Base-by-base conservation (phyloP, 2,888 invertebrate species). In the Cosmia pyralina region DNA sequence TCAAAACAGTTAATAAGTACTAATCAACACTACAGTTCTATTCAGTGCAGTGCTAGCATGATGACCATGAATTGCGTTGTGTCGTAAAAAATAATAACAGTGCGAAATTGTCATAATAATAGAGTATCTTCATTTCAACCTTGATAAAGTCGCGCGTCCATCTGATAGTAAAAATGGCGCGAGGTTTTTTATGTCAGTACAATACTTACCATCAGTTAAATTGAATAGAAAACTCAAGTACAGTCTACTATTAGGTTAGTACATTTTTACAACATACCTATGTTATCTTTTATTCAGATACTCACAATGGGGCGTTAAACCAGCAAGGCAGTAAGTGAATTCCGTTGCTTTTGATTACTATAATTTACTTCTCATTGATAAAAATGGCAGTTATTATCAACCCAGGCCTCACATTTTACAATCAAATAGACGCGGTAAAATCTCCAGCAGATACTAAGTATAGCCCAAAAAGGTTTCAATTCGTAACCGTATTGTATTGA, bases 101-200 rank as follows among this genome's bases (percentile, higher is more conserved):
- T 89, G 89, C 88, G 80, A 87, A 88, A 87, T 88, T 82, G 84
- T 80, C 84, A 81, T 77, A 77, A 79, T 85, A 89, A 85, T 84
- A 85, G 77, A 85, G 79, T 83, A 82, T 87, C 83, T 83, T 81
- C 76, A 73, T 79, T 77, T 83, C 75, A 87, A 86, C 88, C 90
- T 89, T 90, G 90, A 79, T 77, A 71, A 75, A 81, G 81, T 85
- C 75, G 74, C 73, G 77, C 85, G 81, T 82, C 83, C 83, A 87
- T 88, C 85, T 79, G 87, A 88, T 87, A 88, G 79, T 80, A 74
- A 77, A 87, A 89, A 73, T 75, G 52, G 65, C 62, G 64, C 75
- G 77, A 82, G 81, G 75, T 72, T 77, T 75, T 75, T 67, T 69
- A 76, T 75, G 65, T 66, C 67, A 72, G 60, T 76, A 64, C 52